Evolutionary conservation across 1,140 invertebrate species (phyloP).

Genomic region (Cydia amplana): DNA sequence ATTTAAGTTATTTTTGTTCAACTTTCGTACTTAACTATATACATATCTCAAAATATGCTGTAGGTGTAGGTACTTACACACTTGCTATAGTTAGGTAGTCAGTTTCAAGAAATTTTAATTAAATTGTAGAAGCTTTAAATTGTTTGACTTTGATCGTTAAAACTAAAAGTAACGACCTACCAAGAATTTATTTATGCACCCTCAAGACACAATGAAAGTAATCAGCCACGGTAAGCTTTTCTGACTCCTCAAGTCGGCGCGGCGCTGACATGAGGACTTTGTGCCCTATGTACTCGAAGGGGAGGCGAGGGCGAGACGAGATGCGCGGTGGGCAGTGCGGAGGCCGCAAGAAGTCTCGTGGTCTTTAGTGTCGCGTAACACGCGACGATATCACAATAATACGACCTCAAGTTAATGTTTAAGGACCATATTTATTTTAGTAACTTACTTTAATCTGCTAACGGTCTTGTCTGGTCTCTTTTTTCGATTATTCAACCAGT

Average conservation of each 20-base stretch:
- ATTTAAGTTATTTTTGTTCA: too few relatives aligned
- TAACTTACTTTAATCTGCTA: neutral
- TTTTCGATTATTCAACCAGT: too few relatives aligned
- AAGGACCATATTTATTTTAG: neutral
- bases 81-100: too few relatives aligned
- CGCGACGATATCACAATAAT: neutral
- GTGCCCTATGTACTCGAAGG: neutral
- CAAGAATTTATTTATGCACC: constrained; percentile 14
- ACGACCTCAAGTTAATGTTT: neutral
- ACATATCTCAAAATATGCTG: too few relatives aligned
- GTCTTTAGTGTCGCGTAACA: neutral
- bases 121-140: too few relatives aligned
- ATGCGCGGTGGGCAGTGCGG: neutral
- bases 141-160: neutral
- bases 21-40: too few relatives aligned
- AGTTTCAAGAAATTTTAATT: too few relatives aligned
- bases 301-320: neutral
- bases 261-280: neutral
- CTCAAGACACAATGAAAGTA: constrained; percentile 1
- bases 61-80: too few relatives aligned
- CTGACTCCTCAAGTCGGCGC: neutral
- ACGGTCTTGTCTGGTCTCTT: too few relatives aligned
- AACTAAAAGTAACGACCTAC: neutral
- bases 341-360: neutral
- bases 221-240: neutral